Conservation (phyloP, 2,797 vertebrate species). For the Micropoecilia bifurca region DNA sequence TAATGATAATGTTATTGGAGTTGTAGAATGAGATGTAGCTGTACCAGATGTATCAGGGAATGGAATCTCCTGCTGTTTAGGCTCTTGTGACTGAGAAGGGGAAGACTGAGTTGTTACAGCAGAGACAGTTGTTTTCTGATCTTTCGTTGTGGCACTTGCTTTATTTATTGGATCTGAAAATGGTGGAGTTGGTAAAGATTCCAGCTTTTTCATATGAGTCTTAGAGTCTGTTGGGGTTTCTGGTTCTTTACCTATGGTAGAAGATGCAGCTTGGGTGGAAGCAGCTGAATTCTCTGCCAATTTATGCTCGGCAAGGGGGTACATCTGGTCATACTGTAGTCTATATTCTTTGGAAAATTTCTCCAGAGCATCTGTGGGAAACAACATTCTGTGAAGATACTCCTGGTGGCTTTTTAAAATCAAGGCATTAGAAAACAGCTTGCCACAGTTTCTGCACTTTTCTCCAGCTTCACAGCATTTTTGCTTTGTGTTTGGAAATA, state of each 20-base stretch:
- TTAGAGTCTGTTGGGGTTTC: conserved; percentile 75
- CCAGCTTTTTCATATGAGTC: conserved; percentile 79
- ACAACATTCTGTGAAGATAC: conserved; percentile 92
- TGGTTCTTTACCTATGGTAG: conserved; percentile 80
- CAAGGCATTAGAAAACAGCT: conserved; percentile 95
- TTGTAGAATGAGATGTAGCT: conserved; percentile 50
- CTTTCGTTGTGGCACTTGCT: conserved; percentile 39
- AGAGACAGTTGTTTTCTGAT: conserved; percentile 32
- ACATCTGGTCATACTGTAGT: conserved; percentile 94
- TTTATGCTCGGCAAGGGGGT: conserved; percentile 87
- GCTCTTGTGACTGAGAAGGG: conserved; percentile 50
- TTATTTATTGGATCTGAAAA: conserved; percentile 49
- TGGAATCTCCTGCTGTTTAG: conserved; percentile 45
- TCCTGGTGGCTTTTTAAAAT: conserved; percentile 99
- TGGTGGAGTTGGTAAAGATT: conserved; percentile 39
- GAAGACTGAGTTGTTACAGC: conserved; percentile 45
- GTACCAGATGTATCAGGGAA: conserved; percentile 45
- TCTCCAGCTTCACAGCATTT: conserved; percentile 70
- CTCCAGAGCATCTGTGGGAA: conserved; percentile 92
- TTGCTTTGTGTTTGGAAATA: conserved; percentile 48
- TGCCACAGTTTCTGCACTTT: conserved; percentile 92
- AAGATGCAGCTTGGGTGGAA: conserved; percentile 75
- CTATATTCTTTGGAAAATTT: conserved; percentile 96
- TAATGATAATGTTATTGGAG: conserved; percentile 59
- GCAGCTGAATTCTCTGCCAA: conserved; percentile 75